Evolutionary conservation across 30 jellyfish, hydroid and myxozoan species (phyloP).

Genomic region (Aurelia aurita complex sp. Pacific): DNA sequence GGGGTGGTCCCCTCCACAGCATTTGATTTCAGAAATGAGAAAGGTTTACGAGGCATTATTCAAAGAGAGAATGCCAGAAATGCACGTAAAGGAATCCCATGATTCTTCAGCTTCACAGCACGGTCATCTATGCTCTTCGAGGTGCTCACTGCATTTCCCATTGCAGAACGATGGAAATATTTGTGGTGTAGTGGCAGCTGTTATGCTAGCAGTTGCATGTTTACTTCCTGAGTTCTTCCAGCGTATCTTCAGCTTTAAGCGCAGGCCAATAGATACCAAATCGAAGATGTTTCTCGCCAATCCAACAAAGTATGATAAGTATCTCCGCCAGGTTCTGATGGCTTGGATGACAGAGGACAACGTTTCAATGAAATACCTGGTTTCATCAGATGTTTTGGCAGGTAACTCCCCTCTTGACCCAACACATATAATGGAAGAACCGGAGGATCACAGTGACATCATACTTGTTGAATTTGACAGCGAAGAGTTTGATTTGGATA

Average conservation of each 20-base stretch:
- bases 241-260: neutral
- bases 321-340: slow-evolving; percentile 3
- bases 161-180: neutral
- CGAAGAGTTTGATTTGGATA: neutral
- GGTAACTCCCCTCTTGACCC: neutral
- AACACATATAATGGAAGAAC: neutral
- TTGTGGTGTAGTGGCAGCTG: neutral
- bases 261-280: neutral
- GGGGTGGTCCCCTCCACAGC: too few species aligned
- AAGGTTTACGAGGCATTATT: neutral
- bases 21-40: too few species aligned
- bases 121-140: slow-evolving; percentile 13
- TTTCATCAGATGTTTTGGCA: neutral
- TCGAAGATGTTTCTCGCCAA: neutral
- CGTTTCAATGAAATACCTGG: neutral
- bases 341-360: slow-evolving; percentile 9
- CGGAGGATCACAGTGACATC: neutral
- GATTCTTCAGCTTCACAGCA: neutral
- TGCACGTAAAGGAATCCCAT: slow-evolving; percentile 2
- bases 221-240: neutral
- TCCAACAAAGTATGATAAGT: slow-evolving; percentile 19
- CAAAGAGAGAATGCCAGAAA: slow-evolving; percentile 13
- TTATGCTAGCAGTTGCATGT: slow-evolving; percentile 13
- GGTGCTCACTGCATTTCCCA: slow-evolving; percentile 7
- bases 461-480: neutral